Percentiles rank a stretch among this genome's conserved stretches.
These are phyloP conservation scores for Tetragnatha montana DNA, from an alignment of 2,888 invertebrate species.

Conservation along the genomic window DNA sequence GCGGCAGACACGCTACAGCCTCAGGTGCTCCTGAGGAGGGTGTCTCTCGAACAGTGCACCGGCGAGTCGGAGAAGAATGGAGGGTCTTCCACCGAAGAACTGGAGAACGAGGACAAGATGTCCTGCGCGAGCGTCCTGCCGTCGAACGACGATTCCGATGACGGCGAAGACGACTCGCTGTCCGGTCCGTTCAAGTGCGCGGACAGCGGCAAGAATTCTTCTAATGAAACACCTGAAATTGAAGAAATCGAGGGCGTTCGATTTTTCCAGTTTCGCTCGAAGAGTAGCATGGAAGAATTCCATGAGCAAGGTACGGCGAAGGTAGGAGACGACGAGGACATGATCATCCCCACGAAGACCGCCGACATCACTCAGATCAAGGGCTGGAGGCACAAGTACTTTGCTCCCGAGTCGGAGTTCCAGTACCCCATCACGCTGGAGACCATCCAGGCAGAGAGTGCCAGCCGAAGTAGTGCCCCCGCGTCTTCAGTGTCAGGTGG, in stretches of 20 bases:
- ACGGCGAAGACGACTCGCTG: constrained; percentile 18
- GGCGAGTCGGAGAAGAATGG: not conserved
- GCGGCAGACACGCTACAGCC: constrained; percentile 35
- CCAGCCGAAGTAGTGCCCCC: constrained; percentile 12
- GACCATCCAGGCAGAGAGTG: constrained; percentile 17
- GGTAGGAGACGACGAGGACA: constrained; percentile 28
- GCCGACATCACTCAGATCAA: constrained; percentile 71
- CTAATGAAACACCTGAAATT: constrained; percentile 71
- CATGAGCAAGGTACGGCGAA: constrained; percentile 9
- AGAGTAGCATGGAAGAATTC: constrained; percentile 71
- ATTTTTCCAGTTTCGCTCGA: constrained; percentile 72
- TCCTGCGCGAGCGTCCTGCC: constrained; percentile 35
- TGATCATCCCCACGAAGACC: constrained; percentile 71
- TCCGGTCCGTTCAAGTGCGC: constrained; percentile 1
- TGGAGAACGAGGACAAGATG: constrained; percentile 15
- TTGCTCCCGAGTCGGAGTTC: constrained; percentile 50
- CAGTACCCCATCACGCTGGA: not conserved
- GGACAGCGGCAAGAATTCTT: constrained; percentile 37
- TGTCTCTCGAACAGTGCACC: constrained; percentile 28
- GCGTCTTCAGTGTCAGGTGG: not conserved
- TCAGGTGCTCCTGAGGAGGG: constrained; percentile 36
- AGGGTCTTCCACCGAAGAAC: not conserved
- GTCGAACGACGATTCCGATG: constrained; percentile 1
- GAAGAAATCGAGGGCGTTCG: constrained; percentile 73
- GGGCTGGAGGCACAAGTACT: constrained; percentile 70